Evolutionary conservation across 2,888 invertebrate genomes (phyloP).

Genomic region (Sinotaia quadrata): DNA sequence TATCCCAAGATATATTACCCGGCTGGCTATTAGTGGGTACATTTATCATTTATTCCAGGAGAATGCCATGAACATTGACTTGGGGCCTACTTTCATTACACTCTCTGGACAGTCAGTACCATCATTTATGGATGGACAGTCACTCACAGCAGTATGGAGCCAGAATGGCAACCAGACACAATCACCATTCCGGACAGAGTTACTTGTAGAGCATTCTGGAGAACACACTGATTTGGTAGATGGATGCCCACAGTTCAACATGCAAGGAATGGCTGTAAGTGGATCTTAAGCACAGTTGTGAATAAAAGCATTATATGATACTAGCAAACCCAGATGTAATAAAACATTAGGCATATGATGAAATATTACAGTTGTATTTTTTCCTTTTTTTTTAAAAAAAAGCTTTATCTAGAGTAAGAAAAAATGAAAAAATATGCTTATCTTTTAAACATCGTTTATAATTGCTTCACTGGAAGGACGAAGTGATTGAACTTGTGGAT

Average conservation of each 20-base stretch:
- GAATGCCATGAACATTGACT: conserved; percentile 36
- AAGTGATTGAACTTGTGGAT: too few relatives aligned
- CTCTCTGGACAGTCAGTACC: conserved; percentile 18
- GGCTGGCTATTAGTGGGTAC: too few relatives aligned
- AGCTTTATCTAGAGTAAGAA: too few relatives aligned
- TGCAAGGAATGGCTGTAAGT: conserved; percentile 79
- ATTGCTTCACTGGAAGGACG: too few relatives aligned
- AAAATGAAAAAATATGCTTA: too few relatives aligned
- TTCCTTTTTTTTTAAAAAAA: neutral
- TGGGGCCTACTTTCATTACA: conserved; percentile 35
- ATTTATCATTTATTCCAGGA: conserved; percentile 35
- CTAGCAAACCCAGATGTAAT: neutral
- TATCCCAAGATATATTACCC: too few relatives aligned
- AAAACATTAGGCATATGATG: neutral
- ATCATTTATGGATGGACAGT: conserved; percentile 31
- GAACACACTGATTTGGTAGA: conserved; percentile 78
- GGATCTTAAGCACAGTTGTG: neutral
- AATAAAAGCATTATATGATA: neutral
- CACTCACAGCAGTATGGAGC: conserved; percentile 21
- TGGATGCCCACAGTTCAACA: conserved; percentile 79
- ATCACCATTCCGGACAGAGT: conserved; percentile 47
- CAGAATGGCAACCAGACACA: neutral
- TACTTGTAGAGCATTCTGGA: conserved; percentile 88
- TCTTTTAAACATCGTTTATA: too few relatives aligned
- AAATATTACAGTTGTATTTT: neutral